Evolutionary conservation across 2,797 vertebrate genomes (phyloP), one percentile per base, ranked within the genome.

Genomic region (Enteromius afrohamiltoni): DNA sequence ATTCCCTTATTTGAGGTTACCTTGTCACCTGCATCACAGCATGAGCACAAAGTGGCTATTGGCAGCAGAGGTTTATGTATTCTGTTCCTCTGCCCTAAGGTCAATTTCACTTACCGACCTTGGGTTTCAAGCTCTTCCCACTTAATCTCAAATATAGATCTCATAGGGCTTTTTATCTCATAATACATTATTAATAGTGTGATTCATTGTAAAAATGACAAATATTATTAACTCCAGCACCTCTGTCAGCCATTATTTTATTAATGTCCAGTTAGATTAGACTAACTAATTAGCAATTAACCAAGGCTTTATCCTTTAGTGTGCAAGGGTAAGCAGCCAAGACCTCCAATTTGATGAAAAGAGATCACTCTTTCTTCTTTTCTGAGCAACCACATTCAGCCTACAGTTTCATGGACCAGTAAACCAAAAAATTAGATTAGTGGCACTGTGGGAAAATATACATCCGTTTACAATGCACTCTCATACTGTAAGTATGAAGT

Each of bases 161-260:
- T 78, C 64, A 80, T 47, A 31, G 6, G 53, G 45, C 34, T 26
- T n/a, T 47, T 19, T 10, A 65, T 53, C 21, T 84, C 29, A 67
- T 55, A 55, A 85, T 49, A 71, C 37, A 81, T 67, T 47, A n/a
- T 77, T 81, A 82, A 81, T 62, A 14, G 29, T 74, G 51, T 76
- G 29, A 82, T 83, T 83, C 58, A 47, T 83, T 74, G 75, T 51
- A 74, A 78, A 87, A 90, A 88, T 85, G 85, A 91, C 84, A 87
- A 84, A 87, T 89, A 86, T 87, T 86, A 91, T 92, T 91, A 93
- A 90, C 91, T 89, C 91, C 91, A 91, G 87, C 86, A 68, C 88
- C 85, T 93, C 86, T 91, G 88, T 87, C 86, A 82, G 84, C 83
- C 83, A 84, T 90, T 60, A 87, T 86, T 83, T 79, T 65, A 86